Base-by-base conservation (phyloP, 2,113 vertebrate species). In the Psephotus haematonotus region DNA sequence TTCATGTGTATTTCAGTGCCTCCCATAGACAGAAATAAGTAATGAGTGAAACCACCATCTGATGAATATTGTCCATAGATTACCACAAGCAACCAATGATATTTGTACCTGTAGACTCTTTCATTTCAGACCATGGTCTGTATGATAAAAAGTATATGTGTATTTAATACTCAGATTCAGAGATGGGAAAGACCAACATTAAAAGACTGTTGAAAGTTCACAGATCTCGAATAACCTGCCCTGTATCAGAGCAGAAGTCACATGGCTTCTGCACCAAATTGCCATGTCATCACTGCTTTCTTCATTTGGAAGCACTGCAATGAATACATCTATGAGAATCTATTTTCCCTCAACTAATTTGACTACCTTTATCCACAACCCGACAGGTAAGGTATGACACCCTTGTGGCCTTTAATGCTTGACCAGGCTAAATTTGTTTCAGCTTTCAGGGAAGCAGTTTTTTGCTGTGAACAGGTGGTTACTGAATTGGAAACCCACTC, bases 1-100 rank as follows among this genome's bases (percentile, higher is more conserved):
- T 93, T 93, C 87, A 88, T 91, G 83, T 91, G 87, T 83, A 63
- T 95, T 95, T 95, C 90, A 86, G 85, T 90, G 78, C 59, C 59
- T 96, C 41, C 53, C 59, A 47, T 35, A 93, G 82, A 90, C 71
- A 78, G 75, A 93, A 96, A 93, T 88, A 96, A 82, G 91, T 90
- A 95, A 88, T 86, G 75, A 90, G 92, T 95, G 59, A 95, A 94
- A 74, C 69, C 33, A 85, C 64, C 11, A 17, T 82, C 71, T 94
- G 87, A 90, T 88, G 44, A 97, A 94, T 95, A 90, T 92, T 94
- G 82, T 86, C 88, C 76, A 50, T 39, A 83, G 82, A 91, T 82
- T 90, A 88, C 46, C 78, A 74, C 41, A 93, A 82, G 70, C 47
- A 90, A 86, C 37, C 1, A 2, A 57, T 75, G 0, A 46, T 86